Conservation (phyloP, 2,113 vertebrate species). For the Pagrus major region DNA sequence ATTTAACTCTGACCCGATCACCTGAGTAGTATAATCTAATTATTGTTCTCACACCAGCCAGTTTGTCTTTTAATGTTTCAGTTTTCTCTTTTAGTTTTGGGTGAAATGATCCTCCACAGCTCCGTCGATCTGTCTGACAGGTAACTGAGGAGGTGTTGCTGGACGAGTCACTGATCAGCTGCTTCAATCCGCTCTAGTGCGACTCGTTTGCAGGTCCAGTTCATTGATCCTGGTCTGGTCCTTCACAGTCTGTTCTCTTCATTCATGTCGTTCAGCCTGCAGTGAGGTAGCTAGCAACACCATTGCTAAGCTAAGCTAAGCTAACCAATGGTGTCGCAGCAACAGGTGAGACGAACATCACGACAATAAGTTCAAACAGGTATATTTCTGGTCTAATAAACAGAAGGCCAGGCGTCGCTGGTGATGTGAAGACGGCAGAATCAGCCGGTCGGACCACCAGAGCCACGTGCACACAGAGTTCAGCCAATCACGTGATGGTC, state of each 20-base stretch:
- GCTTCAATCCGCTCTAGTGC: neutral
- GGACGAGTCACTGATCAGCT: neutral
- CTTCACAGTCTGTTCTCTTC: neutral
- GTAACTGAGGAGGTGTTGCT: neutral
- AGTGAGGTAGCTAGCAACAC: neutral
- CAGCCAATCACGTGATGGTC: neutral
- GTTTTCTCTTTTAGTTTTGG: neutral
- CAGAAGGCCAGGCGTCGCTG: conserved; percentile 26
- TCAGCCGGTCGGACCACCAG: conserved; percentile 29
- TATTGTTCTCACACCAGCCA: neutral
- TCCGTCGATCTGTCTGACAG: neutral
- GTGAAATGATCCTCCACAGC: neutral
- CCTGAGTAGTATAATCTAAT: neutral
- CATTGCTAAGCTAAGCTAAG: neutral
- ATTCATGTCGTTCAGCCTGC: neutral
- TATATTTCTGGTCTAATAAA: neutral
- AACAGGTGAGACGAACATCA: neutral
- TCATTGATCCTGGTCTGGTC: neutral
- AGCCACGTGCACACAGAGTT: neutral
- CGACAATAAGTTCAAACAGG: neutral
- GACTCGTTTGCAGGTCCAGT: neutral
- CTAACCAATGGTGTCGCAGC: neutral
- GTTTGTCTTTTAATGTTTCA: neutral
- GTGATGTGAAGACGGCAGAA: conserved; percentile 22
- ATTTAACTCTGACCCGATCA: neutral